Base-by-base conservation (phyloP, 2,797 vertebrate genomes). In the Anableps anableps region DNA sequence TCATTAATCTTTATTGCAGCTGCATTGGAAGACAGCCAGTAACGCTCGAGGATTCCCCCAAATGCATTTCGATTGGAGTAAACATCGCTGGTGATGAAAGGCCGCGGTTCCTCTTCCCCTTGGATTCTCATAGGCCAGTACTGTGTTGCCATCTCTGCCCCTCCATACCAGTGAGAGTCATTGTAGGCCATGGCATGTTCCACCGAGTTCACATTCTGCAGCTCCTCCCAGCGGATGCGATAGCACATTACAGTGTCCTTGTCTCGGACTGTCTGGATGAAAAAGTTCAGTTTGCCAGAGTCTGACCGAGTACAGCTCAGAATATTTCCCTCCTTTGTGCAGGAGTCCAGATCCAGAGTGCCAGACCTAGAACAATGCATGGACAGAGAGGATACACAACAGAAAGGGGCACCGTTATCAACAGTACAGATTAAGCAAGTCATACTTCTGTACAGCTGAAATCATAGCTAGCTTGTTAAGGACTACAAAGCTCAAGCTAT, bases 241-340 rank as follows among this genome's bases (percentile, higher is more conserved):
- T 99, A 99, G 89, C 98, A 99, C 96, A 97, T 97, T 76, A 99
- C 97, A 0, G 97, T 98, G 93, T 97, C 96, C 90, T 97, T 98
- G 76, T 94, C 95, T 76, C 93, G 95, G 78, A 99, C 96, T 0
- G 97, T 97, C 95, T 99, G 96, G 84, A 99, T 97, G 81, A 99
- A 99, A 94, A 99, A 99, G 91, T 98, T 96, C 77, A 99, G 91
- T 0, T 95, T 96, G 11, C 97, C 97, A 50, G 88, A 87, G 38
- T 95, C 88, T 0, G 97, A 97, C 76, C 86, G 94, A 0, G 96
- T 96, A 89, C 98, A 99, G 82, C 94, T 96, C 68, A 99, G 88
- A 73, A 96, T 92, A 58, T 93, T 93, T 0, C 95, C 96, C 10
- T 98, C 95, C 76, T 97, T 97, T 58, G 96, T 95, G 85, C 98